A percentile compares a stretch with the other conserved stretches of the same genome.
These are phyloP conservation scores for Leptobrachium leishanense DNA, from an alignment of 2,113 vertebrate genomes.

Conservation along the genomic window DNA sequence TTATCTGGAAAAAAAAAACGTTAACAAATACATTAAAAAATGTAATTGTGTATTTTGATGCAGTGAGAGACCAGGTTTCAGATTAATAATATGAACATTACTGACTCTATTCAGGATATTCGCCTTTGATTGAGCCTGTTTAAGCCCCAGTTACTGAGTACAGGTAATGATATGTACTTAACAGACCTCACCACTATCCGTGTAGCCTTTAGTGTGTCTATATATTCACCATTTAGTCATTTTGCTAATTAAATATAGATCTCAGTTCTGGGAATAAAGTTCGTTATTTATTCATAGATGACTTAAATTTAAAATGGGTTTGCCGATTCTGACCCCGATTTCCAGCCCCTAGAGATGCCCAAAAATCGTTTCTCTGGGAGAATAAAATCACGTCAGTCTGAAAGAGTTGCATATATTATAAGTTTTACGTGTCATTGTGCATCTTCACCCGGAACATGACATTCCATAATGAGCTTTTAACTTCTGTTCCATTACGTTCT, in stretches of 20 bases:
- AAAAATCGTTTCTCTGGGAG: constrained; percentile 2
- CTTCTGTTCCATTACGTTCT: background rate
- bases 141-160: too few species aligned
- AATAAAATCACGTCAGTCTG: background rate
- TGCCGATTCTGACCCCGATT: constrained; percentile 38
- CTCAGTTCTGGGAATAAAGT: constrained; percentile 52
- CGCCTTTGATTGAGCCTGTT: too few species aligned
- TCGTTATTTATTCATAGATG: constrained; percentile 57
- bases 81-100: too few species aligned
- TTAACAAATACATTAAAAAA: too few species aligned
- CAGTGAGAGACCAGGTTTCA: too few species aligned
- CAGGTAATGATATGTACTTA: too few species aligned
- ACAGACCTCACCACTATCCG: background rate
- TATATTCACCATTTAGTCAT: constrained; percentile 53
- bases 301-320: constrained; percentile 50
- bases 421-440: background rate
- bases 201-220: background rate
- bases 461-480: background rate
- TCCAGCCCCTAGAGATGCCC: background rate
- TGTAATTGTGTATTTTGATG: too few species aligned
- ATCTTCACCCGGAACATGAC: background rate
- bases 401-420: background rate
- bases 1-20: too few species aligned
- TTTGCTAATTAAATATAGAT: constrained; percentile 61
- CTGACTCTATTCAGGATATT: too few species aligned